Base-by-base conservation (phyloP, 2,113 vertebrate species). In the Anser cygnoides region DNA sequence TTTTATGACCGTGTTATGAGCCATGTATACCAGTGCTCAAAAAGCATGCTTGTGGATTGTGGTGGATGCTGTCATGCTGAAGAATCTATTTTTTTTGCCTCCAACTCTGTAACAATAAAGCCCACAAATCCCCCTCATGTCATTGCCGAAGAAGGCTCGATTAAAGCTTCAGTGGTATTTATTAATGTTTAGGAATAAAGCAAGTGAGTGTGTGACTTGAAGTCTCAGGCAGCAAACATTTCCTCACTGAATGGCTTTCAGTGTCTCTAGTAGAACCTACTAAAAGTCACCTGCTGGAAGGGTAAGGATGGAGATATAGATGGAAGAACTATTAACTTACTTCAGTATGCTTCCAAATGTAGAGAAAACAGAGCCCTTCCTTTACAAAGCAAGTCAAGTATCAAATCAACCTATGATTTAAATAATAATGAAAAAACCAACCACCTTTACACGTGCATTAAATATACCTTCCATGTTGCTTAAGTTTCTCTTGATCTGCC, bases 401-500 rank as follows among this genome's bases (percentile, higher is more conserved):
- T 11, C 35, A 73, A 77, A 66, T 9, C 33, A 84, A 25, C 3
- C 39, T 15, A 15, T 41, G 29, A 49, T 41, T 57, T 19, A 28
- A 63, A 63, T 18, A 61, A 16, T 39, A 62, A 62, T 61, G 10
- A 35, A 55, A 62, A 37, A 63, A 12, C 3, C 49, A 49, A 49
- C 46, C 46, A 49, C 46, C 49, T 41, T n/a, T 65, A 58, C 37
- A 49, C 5, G 8, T 37, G 28, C 25, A 50, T 35, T 22, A 9
- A 62, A 59, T 46, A 33, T 43, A 97, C 97, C 97, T 98, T 70
- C 97, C 90, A 54, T 84, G 91, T 81, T 96, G 95, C 73, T 94
- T 95, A 59, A 97, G 92, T 73, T 97, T 98, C 85, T 98, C 96
- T 7, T 95, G 87, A 44, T 97, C 94, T 19, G 83, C 49, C 44